Evolutionary conservation across 2,797 vertebrate species (phyloP).

Genomic region (Clarias pachynema): DNA sequence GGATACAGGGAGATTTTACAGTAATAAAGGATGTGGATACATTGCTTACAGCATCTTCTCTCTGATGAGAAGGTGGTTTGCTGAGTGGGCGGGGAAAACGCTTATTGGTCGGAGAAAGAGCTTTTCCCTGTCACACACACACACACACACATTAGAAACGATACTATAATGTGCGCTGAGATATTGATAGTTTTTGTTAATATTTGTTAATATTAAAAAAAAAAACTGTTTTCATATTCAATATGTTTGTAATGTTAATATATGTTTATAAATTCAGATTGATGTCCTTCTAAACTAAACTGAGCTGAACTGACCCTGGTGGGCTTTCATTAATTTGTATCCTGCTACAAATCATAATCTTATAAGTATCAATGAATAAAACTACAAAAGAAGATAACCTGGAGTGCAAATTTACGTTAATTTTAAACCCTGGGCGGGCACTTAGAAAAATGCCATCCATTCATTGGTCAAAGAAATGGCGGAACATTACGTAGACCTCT

Average conservation of each 20-base stretch:
- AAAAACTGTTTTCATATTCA: too few species aligned
- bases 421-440: background rate
- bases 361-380: too few species aligned
- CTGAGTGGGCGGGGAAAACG: background rate
- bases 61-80: background rate
- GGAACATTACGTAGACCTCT: conserved; percentile 68
- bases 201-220: too few species aligned
- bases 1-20: background rate
- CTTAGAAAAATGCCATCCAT: accelerated
- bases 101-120: conserved; percentile 34
- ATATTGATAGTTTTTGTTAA: too few species aligned
- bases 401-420: background rate
- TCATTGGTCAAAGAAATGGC: conserved; percentile 67
- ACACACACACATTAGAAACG: background rate
- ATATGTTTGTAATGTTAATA: too few species aligned
- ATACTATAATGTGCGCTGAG: too few species aligned
- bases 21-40: background rate
- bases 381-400: background rate
- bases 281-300: too few species aligned
- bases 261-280: too few species aligned
- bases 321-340: background rate
- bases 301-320: too few species aligned
- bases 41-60: conserved; percentile 12
- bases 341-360: background rate
- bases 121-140: background rate